These are phyloP conservation scores for Ptyas mucosa DNA, from an alignment of 2,113 vertebrate species.

Conservation along the genomic window DNA sequence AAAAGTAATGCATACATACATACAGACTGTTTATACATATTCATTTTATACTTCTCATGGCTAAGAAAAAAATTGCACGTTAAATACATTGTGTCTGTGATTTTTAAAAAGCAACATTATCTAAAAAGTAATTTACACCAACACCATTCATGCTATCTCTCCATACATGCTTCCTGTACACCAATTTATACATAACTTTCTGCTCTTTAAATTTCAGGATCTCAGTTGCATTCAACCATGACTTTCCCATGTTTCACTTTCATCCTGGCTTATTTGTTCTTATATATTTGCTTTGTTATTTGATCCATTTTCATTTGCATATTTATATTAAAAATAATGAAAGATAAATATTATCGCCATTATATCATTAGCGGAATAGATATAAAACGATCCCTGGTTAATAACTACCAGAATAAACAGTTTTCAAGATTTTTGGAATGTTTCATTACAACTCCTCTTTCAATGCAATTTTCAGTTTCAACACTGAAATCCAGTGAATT, in stretches of 20 bases:
- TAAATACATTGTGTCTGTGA: not conserved
- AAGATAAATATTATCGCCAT: not conserved
- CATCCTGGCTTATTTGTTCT: too few relatives aligned
- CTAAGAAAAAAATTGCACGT: not conserved
- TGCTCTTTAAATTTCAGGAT: not conserved
- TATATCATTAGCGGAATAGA: not conserved
- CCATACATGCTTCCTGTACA: not conserved
- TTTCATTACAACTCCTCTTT: not conserved
- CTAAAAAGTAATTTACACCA: not conserved
- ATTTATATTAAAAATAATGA: not conserved
- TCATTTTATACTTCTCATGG: not conserved
- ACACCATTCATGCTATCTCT: not conserved
- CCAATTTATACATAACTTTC: not conserved
- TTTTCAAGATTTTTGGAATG: not conserved
- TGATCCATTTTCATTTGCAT: not conserved
- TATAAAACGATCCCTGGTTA: not conserved
- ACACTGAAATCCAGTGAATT: not conserved
- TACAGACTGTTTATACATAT: not conserved
- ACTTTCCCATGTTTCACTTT: not conserved
- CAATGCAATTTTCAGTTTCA: not conserved
- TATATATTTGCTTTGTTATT: not conserved
- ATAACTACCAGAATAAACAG: not conserved
- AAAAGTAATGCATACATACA: not conserved
- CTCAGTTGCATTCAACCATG: not conserved
- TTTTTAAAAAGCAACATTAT: not conserved